A percentile compares a stretch with the other conserved stretches of the same genome.
Evolutionary conservation across 2,113 vertebrate species (phyloP).

Genomic region (Ceuthmochares aereus): DNA sequence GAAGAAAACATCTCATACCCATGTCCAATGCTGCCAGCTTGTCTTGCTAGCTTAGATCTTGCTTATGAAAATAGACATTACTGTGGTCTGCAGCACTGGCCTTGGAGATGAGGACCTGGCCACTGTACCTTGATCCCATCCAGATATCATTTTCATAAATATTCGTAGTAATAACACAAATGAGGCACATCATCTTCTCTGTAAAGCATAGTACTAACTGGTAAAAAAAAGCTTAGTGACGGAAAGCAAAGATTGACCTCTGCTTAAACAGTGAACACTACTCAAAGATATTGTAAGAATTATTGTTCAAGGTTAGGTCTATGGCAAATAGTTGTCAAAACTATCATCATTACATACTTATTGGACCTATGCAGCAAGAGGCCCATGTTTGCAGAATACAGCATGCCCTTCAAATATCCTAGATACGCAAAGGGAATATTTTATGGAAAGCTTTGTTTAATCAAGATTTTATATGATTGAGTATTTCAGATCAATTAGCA

Average conservation of each 20-base stretch:
- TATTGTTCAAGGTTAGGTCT: background rate
- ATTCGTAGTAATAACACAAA: slow-evolving; percentile 27
- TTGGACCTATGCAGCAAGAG: background rate
- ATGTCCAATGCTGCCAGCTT: background rate
- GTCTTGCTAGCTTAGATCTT: background rate
- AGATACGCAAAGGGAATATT: background rate
- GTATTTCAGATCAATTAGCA: background rate
- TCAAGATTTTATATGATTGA: background rate
- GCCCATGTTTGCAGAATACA: background rate
- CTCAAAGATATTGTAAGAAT: background rate
- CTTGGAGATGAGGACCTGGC: background rate
- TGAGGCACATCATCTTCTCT: slow-evolving; percentile 2
- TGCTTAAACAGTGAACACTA: background rate
- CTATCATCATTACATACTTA: background rate
- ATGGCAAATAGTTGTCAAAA: background rate
- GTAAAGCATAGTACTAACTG: background rate
- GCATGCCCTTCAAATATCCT: background rate
- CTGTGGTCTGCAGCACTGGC: background rate
- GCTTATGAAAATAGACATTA: background rate
- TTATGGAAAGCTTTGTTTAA: background rate
- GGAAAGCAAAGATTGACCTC: background rate
- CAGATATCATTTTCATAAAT: slow-evolving; percentile 35
- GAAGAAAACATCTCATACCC: background rate
- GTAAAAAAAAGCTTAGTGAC: background rate
- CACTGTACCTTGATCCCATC: slow-evolving; percentile 14